phyloP scores from a whole-genome alignment of 1,140 invertebrate genomes.

The Penaeus chinensis region DNA sequence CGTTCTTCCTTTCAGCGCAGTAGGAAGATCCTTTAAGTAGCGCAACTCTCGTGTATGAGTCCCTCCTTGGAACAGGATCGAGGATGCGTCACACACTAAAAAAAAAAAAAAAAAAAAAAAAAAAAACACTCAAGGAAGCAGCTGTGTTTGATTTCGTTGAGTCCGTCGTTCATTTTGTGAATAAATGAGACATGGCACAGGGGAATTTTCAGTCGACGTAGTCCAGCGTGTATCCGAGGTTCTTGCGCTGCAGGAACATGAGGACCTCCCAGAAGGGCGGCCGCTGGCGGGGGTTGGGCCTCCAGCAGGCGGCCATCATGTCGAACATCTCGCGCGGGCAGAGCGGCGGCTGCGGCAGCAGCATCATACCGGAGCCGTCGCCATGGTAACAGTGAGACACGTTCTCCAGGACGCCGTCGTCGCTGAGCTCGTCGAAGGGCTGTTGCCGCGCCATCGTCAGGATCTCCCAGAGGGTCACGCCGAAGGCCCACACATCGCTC shows the following conservation, averaged over 20 bases:
- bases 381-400: constrained; percentile 78
- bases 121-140: neutral
- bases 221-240: constrained; percentile 64
- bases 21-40: too few relatives aligned
- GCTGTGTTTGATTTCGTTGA: neutral
- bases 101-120: too few relatives aligned
- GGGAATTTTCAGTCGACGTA: constrained; percentile 9
- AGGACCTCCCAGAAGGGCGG: constrained; percentile 89
- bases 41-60: too few relatives aligned
- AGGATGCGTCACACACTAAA: too few relatives aligned
- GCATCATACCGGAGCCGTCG: constrained; percentile 68
- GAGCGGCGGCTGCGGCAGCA: constrained; percentile 76
- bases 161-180: neutral
- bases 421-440: constrained; percentile 81
- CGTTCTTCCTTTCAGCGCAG: too few relatives aligned
- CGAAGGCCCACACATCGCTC: constrained; percentile 90
- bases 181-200: neutral
- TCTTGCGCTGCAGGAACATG: constrained; percentile 83
- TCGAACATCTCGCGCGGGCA: constrained; percentile 89
- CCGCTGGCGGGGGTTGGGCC: constrained; percentile 79
- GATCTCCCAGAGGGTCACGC: constrained; percentile 90
- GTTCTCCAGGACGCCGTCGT: constrained; percentile 85
- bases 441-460: constrained; percentile 85
- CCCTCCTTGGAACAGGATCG: too few relatives aligned
- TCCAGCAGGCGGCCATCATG: constrained; percentile 91